Conservation (phyloP, 2,797 vertebrate genomes). For the Scolopax bukidnonensis region DNA sequence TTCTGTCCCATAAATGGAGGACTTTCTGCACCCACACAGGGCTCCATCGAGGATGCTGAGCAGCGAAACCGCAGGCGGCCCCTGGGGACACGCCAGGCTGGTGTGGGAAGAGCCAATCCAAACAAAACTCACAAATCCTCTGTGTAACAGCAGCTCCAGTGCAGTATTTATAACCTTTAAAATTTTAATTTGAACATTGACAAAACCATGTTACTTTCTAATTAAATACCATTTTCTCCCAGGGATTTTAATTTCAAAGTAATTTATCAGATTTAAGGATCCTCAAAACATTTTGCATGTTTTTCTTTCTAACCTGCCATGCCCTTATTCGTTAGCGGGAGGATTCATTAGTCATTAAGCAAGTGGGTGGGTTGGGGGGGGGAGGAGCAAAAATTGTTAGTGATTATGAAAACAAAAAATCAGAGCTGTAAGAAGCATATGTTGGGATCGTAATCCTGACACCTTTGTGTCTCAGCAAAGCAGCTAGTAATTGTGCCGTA, state of each 20-base stretch:
- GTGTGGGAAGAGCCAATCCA: neutral
- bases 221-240: conserved; percentile 85
- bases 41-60: fast-evolving
- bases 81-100: neutral
- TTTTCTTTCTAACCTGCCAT: conserved; percentile 89
- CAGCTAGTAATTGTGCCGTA: conserved; percentile 90
- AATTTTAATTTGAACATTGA: conserved; percentile 81
- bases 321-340: conserved; percentile 88
- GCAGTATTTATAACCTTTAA: conserved; percentile 66
- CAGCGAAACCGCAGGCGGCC: neutral
- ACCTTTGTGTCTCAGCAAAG: conserved; percentile 85
- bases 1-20: fast-evolving
- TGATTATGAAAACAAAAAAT: conserved; percentile 86
- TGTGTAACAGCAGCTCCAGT: neutral
- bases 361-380: conserved; percentile 77
- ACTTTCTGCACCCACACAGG: neutral
- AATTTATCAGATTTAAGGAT: conserved; percentile 90
- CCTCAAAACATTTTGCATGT: conserved; percentile 82
- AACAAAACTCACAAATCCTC: neutral
- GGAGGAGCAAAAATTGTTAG: conserved; percentile 62
- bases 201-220: conserved; percentile 75
- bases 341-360: conserved; percentile 89
- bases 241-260: conserved; percentile 88
- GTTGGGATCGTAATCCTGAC: conserved; percentile 84
- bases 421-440: conserved; percentile 84